phyloP scores from a whole-genome alignment of 2,797 vertebrate genomes.

The Coregonus ussuriensis region DNA sequence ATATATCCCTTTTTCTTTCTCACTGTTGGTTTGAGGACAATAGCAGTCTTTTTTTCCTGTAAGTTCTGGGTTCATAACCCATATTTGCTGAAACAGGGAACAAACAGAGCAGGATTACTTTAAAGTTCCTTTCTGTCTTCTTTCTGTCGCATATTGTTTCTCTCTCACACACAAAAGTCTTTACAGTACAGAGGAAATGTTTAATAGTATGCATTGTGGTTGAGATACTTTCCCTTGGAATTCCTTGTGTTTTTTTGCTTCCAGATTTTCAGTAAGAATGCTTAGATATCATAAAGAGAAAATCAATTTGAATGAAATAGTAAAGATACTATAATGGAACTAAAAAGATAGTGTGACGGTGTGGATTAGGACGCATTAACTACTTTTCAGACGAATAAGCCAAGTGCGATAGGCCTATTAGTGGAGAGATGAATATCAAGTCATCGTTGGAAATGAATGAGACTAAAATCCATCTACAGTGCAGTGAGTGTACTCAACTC shows the following conservation, averaged over 20 bases:
- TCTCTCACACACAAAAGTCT: background rate
- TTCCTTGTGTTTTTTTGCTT: background rate
- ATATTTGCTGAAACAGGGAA: slow-evolving; percentile 28
- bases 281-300: background rate
- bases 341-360: no score
- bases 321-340: no score
- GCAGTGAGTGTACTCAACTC: background rate
- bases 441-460: slow-evolving; percentile 28
- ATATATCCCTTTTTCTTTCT: slow-evolving; percentile 28
- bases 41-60: slow-evolving; percentile 14
- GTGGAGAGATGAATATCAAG: background rate
- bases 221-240: background rate
- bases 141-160: background rate
- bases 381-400: background rate
- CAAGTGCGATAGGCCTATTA: background rate
- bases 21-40: slow-evolving; percentile 52
- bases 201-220: background rate
- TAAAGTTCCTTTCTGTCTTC: no score
- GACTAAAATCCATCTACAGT: slow-evolving; percentile 10
- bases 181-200: background rate
- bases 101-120: background rate
- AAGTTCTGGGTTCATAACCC: slow-evolving; percentile 34
- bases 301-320: no score
- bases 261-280: background rate
- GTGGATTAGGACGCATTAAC: background rate